Percentiles rank a stretch among this genome's conserved stretches.
Conservation (phyloP, 2,888 invertebrate genomes). For the Dusona sp. region DNA sequence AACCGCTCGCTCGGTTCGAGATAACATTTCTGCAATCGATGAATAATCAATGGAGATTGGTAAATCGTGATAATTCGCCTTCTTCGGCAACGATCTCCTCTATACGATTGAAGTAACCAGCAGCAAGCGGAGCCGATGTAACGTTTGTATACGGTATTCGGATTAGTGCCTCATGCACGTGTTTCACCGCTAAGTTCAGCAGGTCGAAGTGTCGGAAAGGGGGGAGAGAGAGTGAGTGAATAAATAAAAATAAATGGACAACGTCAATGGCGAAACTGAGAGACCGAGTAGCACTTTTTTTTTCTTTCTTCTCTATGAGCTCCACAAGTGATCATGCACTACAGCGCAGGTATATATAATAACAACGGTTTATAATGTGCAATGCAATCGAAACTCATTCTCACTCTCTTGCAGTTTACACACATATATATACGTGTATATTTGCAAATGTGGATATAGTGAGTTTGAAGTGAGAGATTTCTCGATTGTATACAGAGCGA, state of each 20-base stretch:
- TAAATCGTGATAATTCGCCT: constrained; percentile 59
- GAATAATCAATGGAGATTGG: constrained; percentile 59
- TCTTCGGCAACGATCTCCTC: neutral
- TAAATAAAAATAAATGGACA: neutral
- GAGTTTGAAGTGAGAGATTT: constrained; percentile 53
- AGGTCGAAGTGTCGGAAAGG: constrained; percentile 33
- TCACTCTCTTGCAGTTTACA: constrained; percentile 62
- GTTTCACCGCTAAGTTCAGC: constrained; percentile 44
- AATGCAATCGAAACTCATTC: constrained; percentile 58
- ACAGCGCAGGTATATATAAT: constrained; percentile 27
- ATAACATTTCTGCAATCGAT: constrained; percentile 41
- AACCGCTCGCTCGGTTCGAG: neutral
- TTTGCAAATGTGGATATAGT: constrained; percentile 18
- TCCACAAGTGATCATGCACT: constrained; percentile 2
- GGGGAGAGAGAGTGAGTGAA: neutral
- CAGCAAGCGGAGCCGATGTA: constrained; percentile 12
- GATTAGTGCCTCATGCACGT: constrained; percentile 18
- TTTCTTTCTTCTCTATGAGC: neutral
- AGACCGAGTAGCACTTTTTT: constrained; percentile 41
- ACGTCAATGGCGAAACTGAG: constrained; percentile 54
- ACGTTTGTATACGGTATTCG: constrained; percentile 10
- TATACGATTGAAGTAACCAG: neutral
- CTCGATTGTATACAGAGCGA: constrained; percentile 39
- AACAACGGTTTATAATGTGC: constrained; percentile 30
- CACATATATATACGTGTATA: neutral